These are phyloP conservation scores for Telmatochromis bifrenatus DNA, from an alignment of 2,113 vertebrate species.

Conservation along the genomic window DNA sequence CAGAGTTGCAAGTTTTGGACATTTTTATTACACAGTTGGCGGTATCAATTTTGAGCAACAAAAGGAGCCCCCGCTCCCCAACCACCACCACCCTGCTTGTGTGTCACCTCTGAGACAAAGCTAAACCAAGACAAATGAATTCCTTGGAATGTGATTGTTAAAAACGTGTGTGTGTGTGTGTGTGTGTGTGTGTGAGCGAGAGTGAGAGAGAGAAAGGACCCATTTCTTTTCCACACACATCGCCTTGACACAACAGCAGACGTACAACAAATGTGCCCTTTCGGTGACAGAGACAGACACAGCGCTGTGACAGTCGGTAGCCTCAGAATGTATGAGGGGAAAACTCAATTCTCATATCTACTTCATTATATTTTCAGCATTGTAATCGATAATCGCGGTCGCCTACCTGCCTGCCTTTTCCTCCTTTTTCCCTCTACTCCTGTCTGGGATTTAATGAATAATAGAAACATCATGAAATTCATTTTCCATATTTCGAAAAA, in stretches of 20 bases:
- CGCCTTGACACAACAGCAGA: slow-evolving; percentile 51
- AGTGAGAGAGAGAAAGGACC: neutral
- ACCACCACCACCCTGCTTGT: neutral
- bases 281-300: slow-evolving; percentile 41
- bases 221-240: neutral
- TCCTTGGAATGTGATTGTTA: slow-evolving; percentile 50
- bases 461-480: slow-evolving; percentile 55
- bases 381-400: slow-evolving; percentile 55
- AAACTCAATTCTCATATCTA: slow-evolving; percentile 33
- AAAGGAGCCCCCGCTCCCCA: slow-evolving; percentile 22
- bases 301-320: slow-evolving; percentile 3
- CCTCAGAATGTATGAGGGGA: slow-evolving; percentile 6
- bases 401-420: neutral
- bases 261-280: slow-evolving; percentile 64
- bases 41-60: slow-evolving; percentile 65
- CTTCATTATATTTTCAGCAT: slow-evolving; percentile 63
- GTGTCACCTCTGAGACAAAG: slow-evolving; percentile 66
- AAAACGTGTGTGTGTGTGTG: neutral
- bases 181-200: fast-evolving
- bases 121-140: slow-evolving; percentile 72
- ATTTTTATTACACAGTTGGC: slow-evolving; percentile 67
- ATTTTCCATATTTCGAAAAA: slow-evolving; percentile 48
- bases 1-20: slow-evolving; percentile 41
- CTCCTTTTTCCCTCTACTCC: slow-evolving; percentile 7
- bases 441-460: slow-evolving; percentile 57